Evolutionary conservation across 30 jellyfish, hydroid and myxozoan species (phyloP), one percentile per base, ranked within the genome.

Genomic region (Cassiopea xamachana): DNA sequence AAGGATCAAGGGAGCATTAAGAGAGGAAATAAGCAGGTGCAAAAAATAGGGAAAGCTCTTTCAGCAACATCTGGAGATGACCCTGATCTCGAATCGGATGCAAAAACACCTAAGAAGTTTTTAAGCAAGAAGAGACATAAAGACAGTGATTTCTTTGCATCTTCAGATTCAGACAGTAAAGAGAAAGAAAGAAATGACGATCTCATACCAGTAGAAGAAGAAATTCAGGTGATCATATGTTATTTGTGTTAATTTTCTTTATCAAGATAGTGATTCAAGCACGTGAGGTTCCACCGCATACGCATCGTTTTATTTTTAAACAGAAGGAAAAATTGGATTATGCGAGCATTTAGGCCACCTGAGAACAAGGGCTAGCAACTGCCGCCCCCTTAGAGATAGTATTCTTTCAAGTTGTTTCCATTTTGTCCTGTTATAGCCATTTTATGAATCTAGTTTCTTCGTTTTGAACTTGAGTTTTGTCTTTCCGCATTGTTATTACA

Each of bases 71-170:
- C 96, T 16, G 96, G 96, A 1, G 92, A 81, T 27, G 96, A 89
- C 51, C 96, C 96, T 7, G 96, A 89, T 49, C 55, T 89, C 49
- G 96, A 89, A 68, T 89, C 96, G 49, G 96, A 89, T 60, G 96
- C 96, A 47, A 81, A 77, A 74, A 58, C 96, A 1, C 90, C 90
- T 1, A 78, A 60, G 64, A 87, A 64, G 73, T n/a, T 68, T 47
- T 68, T 46, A 12, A 74, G 71, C 17, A 46, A 48, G 46, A 87
- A 83, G 67, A 81, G 83, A 80, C 97, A 92, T 79, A 92, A 86
- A 72, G 98, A 93, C 50, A 93, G 98, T 77, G 98, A 93, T 46
- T 93, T 87, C 75, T 90, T 90, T 67, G 97, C 97, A 46, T 93
- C 98, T 1, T 93, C 98, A 2, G 95, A 87, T 84, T 89, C 94